Evolutionary conservation across 35 echinoderm and acorn worm species (phyloP).

Genomic region (Apostichopus japonicus): DNA sequence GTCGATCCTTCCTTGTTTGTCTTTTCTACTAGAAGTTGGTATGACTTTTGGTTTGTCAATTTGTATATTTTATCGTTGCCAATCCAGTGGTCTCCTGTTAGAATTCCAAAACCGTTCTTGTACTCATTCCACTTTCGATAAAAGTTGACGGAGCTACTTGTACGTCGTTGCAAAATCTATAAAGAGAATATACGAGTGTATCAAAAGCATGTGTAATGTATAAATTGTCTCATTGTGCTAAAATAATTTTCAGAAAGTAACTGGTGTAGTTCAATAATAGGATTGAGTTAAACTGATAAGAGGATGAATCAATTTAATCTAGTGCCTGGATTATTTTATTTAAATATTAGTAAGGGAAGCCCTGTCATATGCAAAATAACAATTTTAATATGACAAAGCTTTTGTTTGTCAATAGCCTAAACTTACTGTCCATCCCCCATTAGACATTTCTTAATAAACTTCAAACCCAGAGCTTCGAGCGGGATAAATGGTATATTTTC

Average conservation of each 20-base stretch:
- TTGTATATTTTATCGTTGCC: constrained; percentile 49
- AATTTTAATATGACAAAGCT: too few species aligned
- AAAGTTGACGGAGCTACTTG: constrained; percentile 41
- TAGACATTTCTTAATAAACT: neutral
- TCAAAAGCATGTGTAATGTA: neutral
- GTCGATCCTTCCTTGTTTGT: neutral
- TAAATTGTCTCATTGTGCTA: neutral
- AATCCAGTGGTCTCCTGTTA: constrained; percentile 54
- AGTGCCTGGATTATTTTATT: too few species aligned
- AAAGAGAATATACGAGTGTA: neutral
- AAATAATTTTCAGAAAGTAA: neutral
- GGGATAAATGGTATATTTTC: neutral
- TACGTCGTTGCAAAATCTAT: constrained; percentile 55
- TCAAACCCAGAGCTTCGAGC: neutral
- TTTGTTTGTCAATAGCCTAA: too few species aligned
- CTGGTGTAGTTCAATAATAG: neutral
- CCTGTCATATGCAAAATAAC: too few species aligned
- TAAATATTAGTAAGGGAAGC: too few species aligned
- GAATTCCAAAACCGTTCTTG: constrained; percentile 55
- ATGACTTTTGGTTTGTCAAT: constrained; percentile 12
- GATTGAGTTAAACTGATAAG: too few species aligned
- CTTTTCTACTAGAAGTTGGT: constrained; percentile 13
- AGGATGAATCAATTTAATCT: too few species aligned
- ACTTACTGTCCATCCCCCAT: constrained; percentile 5
- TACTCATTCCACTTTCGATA: constrained; percentile 55